Percentiles rank a stretch among this genome's conserved stretches.
Evolutionary conservation across 2,888 invertebrate species (phyloP).

Genomic region (Esperia sulphurella): DNA sequence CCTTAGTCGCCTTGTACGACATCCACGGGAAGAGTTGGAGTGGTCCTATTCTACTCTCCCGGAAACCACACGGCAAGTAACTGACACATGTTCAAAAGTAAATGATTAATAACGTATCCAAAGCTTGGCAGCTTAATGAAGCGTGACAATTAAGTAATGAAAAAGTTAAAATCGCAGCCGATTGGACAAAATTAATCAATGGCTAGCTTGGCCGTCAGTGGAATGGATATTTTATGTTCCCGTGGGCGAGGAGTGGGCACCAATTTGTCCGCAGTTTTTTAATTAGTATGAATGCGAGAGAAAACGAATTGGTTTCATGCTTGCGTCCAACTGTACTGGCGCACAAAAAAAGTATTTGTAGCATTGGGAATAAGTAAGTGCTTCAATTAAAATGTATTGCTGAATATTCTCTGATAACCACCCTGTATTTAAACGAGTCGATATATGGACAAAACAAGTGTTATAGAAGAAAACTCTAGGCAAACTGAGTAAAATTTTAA

Average conservation of each 20-base stretch:
- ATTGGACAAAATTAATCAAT: slow-evolving; percentile 74
- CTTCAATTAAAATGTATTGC: background rate
- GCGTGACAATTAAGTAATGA: slow-evolving; percentile 63
- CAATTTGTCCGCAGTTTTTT: slow-evolving; percentile 77
- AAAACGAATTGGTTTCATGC: slow-evolving; percentile 64
- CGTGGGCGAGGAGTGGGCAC: slow-evolving; percentile 66
- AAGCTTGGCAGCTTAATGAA: slow-evolving; percentile 48
- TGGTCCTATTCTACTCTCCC: too few relatives aligned
- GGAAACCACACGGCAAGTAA: too few relatives aligned
- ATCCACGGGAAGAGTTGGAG: too few relatives aligned
- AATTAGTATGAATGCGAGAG: slow-evolving; percentile 73
- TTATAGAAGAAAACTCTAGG: too few relatives aligned
- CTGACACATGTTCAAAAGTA: too few relatives aligned
- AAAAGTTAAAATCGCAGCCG: slow-evolving; percentile 64
- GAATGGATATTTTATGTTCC: slow-evolving; percentile 75
- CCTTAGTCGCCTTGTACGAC: too few relatives aligned
- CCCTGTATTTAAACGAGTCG: too few relatives aligned
- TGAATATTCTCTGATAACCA: too few relatives aligned
- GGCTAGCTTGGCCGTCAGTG: slow-evolving; percentile 51
- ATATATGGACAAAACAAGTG: too few relatives aligned
- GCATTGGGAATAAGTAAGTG: background rate
- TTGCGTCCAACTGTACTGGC: slow-evolving; percentile 26
- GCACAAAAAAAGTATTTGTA: background rate
- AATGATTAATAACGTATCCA: slow-evolving; percentile 15
- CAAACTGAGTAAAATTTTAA: too few relatives aligned